phyloP scores from a whole-genome alignment of 2,888 invertebrate genomes.

The Caenorhabditis panamensis region DNA sequence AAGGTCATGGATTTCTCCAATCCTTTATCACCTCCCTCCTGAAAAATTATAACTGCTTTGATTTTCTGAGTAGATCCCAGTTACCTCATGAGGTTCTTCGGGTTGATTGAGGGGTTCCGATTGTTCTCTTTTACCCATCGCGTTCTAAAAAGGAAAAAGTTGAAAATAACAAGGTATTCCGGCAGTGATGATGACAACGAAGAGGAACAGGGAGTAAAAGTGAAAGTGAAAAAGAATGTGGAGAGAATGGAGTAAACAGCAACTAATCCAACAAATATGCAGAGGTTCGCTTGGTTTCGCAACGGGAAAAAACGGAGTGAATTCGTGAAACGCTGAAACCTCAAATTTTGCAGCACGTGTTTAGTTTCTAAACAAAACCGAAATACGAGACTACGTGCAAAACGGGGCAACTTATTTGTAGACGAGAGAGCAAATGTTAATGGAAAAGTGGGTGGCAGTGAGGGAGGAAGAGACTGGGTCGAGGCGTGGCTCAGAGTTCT shows the following conservation, averaged over 20 bases:
- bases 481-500: conserved; percentile 41
- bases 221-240: conserved; percentile 22
- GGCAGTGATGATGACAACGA: neutral
- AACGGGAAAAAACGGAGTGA: neutral
- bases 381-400: conserved; percentile 26
- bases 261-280: conserved; percentile 30
- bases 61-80: neutral
- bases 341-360: neutral
- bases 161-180: neutral
- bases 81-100: conserved; percentile 46
- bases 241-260: conserved; percentile 35
- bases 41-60: neutral
- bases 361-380: neutral
- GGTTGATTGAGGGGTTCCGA: conserved; percentile 52
- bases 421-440: conserved; percentile 45
- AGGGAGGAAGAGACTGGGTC: conserved; percentile 12
- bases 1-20: conserved; percentile 76
- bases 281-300: neutral
- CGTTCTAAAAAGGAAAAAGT: conserved; percentile 20
- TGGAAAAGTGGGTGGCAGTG: conserved; percentile 43
- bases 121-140: conserved; percentile 58
- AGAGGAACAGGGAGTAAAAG: conserved; percentile 13
- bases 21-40: conserved; percentile 62
- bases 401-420: conserved; percentile 30
- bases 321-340: neutral